A percentile compares a stretch with the other conserved stretches of the same genome.
Evolutionary conservation across 2,113 vertebrate genomes (phyloP).

Genomic region (Hippocampus comes): DNA sequence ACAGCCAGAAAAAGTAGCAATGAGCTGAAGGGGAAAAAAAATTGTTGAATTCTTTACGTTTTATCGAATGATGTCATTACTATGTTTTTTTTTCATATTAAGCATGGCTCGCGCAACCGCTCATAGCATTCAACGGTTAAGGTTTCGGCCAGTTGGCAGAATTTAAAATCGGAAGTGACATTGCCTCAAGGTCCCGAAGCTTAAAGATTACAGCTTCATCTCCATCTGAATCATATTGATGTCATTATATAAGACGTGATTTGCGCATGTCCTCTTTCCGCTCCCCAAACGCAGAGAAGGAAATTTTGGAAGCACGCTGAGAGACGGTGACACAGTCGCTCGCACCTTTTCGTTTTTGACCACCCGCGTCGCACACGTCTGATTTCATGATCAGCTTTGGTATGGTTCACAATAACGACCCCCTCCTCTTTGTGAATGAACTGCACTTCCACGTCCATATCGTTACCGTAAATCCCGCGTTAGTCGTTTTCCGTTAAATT

Average conservation of each 20-base stretch:
- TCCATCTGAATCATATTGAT: conserved; percentile 39
- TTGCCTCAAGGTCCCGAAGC: conserved; percentile 19
- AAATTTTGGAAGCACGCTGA: conserved; percentile 24
- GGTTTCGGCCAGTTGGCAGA: background rate
- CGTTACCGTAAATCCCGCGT: background rate
- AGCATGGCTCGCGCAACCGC: background rate
- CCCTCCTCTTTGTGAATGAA: background rate
- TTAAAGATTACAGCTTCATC: conserved; percentile 8
- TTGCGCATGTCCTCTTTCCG: conserved; percentile 40
- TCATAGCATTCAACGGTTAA: background rate
- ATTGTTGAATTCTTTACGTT: too few relatives aligned
- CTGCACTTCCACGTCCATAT: too few relatives aligned
- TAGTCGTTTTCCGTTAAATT: background rate
- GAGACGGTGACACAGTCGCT: background rate
- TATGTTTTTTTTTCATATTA: too few relatives aligned
- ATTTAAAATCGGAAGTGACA: background rate
- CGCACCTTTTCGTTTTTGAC: background rate
- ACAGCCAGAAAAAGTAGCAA: too few relatives aligned
- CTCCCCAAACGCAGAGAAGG: conserved; percentile 11
- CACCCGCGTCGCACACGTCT: background rate
- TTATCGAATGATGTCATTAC: too few relatives aligned
- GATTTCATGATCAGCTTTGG: conserved; percentile 15
- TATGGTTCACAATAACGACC: background rate
- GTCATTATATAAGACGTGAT: conserved; percentile 53
- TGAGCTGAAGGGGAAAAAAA: too few relatives aligned